Conservation (phyloP, 2,113 vertebrate genomes). For the Oncorhynchus tshawytscha region DNA sequence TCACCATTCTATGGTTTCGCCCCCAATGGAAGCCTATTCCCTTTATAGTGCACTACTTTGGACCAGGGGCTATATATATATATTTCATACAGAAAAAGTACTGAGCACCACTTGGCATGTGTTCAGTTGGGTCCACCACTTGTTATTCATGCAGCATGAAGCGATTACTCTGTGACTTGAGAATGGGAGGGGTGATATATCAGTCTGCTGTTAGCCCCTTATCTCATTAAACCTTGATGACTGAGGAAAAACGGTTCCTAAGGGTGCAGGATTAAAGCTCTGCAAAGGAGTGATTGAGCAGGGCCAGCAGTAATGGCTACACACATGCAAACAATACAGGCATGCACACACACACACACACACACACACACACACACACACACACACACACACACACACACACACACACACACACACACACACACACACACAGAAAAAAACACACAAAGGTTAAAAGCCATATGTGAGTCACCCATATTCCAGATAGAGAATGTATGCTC, state of each 20-base stretch:
- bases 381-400: background rate
- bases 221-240: constrained; percentile 17
- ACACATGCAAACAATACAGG: background rate
- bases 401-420: constrained; percentile 1
- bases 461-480: background rate
- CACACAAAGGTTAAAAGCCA: background rate
- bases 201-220: background rate
- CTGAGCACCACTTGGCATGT: background rate
- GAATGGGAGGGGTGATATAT: background rate
- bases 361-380: background rate
- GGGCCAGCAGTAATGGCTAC: background rate
- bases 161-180: constrained; percentile 1
- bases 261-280: background rate
- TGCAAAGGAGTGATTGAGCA: background rate
- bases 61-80: too few relatives aligned
- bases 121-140: background rate
- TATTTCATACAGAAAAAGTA: too few relatives aligned
- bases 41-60: too few relatives aligned
- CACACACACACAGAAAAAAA: background rate
- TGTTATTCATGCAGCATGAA: background rate
- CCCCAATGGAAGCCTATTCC: too few relatives aligned
- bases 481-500: background rate
- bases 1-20: too few relatives aligned
- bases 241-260: background rate
- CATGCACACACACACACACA: constrained; percentile 3